Conservation (phyloP, 1,140 invertebrate species). For the Conus betulinus region DNA sequence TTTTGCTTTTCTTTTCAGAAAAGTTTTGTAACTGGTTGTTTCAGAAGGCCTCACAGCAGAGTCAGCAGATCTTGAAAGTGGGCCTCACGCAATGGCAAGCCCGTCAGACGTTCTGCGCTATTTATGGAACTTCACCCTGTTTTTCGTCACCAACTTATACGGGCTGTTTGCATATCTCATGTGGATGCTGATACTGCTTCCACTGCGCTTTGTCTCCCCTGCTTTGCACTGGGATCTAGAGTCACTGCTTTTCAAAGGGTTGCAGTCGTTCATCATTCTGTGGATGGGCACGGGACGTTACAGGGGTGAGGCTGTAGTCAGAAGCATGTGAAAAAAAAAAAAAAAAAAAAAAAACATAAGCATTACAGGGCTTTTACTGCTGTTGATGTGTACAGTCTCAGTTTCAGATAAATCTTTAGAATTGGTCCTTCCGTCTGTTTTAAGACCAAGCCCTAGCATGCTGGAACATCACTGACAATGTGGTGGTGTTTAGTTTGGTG, state of each 20-base stretch:
- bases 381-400: too few relatives aligned
- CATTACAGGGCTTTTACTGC: background rate
- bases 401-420: too few relatives aligned
- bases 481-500: too few relatives aligned
- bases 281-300: constrained; percentile 9
- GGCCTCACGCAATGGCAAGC: background rate
- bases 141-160: constrained; percentile 91
- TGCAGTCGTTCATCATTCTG: constrained; percentile 1
- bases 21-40: too few relatives aligned
- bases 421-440: too few relatives aligned
- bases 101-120: constrained; percentile 16
- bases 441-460: too few relatives aligned
- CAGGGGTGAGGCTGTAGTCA: background rate
- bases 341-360: too few relatives aligned
- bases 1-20: too few relatives aligned
- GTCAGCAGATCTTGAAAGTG: background rate
- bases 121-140: constrained; percentile 7
- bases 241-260: background rate
- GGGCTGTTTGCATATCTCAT: constrained; percentile 92
- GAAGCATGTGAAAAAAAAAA: too few relatives aligned
- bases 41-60: background rate
- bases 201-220: constrained; percentile 84
- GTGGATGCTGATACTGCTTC: constrained; percentile 89
- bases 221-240: constrained; percentile 85
- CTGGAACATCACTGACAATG: too few relatives aligned